A percentile compares a stretch with the other conserved stretches of the same genome.
phyloP scores from a whole-genome alignment of 2,797 vertebrate genomes.

The Lates japonicus region DNA sequence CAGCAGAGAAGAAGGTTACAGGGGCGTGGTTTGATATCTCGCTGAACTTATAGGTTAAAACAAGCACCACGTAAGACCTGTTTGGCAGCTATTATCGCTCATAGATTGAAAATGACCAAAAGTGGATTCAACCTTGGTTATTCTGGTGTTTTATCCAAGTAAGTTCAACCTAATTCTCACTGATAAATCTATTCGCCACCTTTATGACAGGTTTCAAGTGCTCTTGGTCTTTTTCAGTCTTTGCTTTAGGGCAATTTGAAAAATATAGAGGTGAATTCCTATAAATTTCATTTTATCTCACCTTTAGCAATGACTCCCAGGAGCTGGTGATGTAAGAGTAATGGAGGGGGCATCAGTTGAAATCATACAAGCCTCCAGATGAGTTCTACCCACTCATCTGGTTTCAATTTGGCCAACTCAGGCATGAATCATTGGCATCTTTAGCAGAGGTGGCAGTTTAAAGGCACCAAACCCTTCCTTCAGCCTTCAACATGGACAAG shows the following conservation, averaged over 20 bases:
- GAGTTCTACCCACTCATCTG: conserved; percentile 31
- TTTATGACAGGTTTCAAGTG: background rate
- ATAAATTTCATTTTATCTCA: background rate
- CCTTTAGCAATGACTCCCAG: conserved; percentile 40
- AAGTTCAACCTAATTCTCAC: conserved; percentile 41
- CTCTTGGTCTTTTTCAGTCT: background rate
- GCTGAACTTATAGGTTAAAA: conserved; percentile 35
- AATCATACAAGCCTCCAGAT: conserved; percentile 13
- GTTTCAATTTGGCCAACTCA: conserved; percentile 59
- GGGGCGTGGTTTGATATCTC: conserved; percentile 67
- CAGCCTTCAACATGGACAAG: fast-evolving
- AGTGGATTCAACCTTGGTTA: conserved; percentile 61
- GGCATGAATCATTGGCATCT: conserved; percentile 67
- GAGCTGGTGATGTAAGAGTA: fast-evolving
- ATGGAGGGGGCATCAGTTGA: fast-evolving
- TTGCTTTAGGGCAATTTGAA: background rate
- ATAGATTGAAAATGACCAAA: conserved; percentile 74
- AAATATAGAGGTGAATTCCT: background rate
- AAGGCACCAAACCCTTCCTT: fast-evolving
- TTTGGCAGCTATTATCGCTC: conserved; percentile 22
- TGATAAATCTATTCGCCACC: background rate
- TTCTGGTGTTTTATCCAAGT: conserved; percentile 75
- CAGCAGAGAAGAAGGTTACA: conserved; percentile 56
- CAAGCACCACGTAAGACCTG: conserved; percentile 29
- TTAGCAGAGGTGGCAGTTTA: fast-evolving